phyloP scores from a whole-genome alignment of 2,888 invertebrate genomes.

The Frankliniella intonsa region DNA sequence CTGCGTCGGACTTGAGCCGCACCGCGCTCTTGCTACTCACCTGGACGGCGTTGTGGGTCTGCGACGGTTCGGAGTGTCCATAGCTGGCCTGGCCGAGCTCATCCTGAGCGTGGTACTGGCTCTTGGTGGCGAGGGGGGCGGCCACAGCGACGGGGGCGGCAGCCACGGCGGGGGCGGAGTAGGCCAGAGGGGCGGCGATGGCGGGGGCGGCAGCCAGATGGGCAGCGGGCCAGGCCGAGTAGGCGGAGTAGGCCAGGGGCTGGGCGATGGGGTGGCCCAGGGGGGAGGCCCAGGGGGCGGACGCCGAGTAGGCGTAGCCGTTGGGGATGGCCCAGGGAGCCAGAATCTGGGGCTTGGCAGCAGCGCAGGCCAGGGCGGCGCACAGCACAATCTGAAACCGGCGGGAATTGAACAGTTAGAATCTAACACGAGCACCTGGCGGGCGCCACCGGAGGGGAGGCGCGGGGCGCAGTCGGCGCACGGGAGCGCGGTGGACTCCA shows the following conservation, averaged over 20 bases:
- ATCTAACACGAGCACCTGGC: not conserved
- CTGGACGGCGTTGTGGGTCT: constrained; percentile 46
- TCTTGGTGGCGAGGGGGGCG: constrained; percentile 41
- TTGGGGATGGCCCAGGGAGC: constrained; percentile 36
- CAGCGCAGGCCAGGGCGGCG: constrained; percentile 48
- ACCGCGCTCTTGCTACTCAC: constrained; percentile 34
- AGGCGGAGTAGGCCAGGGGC: constrained; percentile 29
- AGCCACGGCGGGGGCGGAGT: constrained; percentile 36
- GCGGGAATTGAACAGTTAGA: constrained; percentile 36
- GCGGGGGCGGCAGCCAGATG: constrained; percentile 43
- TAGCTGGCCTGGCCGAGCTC: constrained; percentile 46
- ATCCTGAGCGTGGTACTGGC: constrained; percentile 48
- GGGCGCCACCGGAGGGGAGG: too few relatives aligned
- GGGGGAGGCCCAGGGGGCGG: constrained; percentile 31
- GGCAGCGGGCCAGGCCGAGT: constrained; percentile 37
- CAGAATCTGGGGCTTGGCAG: constrained; percentile 40
- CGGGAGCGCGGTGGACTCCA: too few relatives aligned
- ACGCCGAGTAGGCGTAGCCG: constrained; percentile 37
- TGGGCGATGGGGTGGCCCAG: constrained; percentile 30
- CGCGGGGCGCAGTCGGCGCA: too few relatives aligned
- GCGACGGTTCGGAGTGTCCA: constrained; percentile 46
- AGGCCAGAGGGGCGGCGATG: constrained; percentile 36
- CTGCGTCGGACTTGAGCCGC: not conserved
- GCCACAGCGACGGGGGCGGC: constrained; percentile 40
- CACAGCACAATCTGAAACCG: constrained; percentile 54